phyloP scores from a whole-genome alignment of 2,113 vertebrate genomes.

The Eupsittula cactorum region DNA sequence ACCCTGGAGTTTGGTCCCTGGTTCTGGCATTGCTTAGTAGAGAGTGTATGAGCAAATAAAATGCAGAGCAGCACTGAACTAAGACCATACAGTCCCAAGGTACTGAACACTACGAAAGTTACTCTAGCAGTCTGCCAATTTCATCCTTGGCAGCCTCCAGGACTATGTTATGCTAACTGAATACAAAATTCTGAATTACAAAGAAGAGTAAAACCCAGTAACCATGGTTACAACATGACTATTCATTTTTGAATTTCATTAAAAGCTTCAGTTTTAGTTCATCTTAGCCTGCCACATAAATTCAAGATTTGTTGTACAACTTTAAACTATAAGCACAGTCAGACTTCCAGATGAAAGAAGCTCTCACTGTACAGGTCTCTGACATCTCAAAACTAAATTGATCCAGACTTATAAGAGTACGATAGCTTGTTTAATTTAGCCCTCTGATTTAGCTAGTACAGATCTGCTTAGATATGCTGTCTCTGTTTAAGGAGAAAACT shows the following conservation, averaged over 20 bases:
- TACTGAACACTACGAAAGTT: neutral
- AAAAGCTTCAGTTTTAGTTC: slow-evolving; percentile 9
- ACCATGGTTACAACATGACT: slow-evolving; percentile 48
- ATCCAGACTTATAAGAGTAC: neutral
- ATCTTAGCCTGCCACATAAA: neutral
- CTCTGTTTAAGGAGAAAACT: neutral
- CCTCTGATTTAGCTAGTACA: neutral
- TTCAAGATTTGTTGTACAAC: neutral
- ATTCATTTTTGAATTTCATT: slow-evolving; percentile 31
- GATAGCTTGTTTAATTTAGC: neutral
- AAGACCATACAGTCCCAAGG: neutral
- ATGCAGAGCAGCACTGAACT: neutral
- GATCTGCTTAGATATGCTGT: neutral
- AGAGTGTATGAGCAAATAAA: neutral
- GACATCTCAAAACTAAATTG: neutral
- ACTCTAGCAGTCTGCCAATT: neutral
- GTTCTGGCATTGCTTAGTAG: neutral
- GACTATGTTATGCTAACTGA: neutral
- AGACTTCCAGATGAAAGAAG: neutral
- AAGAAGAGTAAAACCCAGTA: slow-evolving; percentile 20
- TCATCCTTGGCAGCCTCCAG: slow-evolving; percentile 6
- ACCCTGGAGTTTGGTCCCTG: neutral
- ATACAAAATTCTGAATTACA: slow-evolving; percentile 43
- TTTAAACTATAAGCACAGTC: neutral
- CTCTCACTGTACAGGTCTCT: neutral